Evolutionary conservation across 2,113 vertebrate species (phyloP).

Genomic region (Bostrychus sinensis): DNA sequence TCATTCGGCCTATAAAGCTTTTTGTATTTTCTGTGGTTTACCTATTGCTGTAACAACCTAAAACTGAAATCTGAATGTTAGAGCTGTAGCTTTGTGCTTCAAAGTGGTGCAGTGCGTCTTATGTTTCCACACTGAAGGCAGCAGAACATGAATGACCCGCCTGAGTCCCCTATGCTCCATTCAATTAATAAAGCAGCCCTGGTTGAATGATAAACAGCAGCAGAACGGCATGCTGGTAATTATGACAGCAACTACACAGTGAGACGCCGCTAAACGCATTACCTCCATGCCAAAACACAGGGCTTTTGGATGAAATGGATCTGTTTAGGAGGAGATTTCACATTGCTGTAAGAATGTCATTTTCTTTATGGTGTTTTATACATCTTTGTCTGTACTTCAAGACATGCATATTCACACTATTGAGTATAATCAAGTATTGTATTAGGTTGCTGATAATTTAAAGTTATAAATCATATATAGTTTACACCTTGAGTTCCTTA

Average conservation of each 20-base stretch:
- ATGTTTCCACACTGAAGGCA: neutral
- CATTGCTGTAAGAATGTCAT: slow-evolving; percentile 1
- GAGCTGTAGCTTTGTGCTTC: neutral
- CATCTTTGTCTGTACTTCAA: slow-evolving; percentile 1
- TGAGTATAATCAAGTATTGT: neutral
- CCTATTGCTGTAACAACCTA: neutral
- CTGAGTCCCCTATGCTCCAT: neutral
- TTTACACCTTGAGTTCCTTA: too few species aligned
- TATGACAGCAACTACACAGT: slow-evolving; percentile 1
- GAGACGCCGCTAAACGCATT: slow-evolving; percentile 9
- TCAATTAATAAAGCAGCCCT: slow-evolving; percentile 9
- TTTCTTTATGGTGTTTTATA: slow-evolving; percentile 3
- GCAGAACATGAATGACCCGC: neutral
- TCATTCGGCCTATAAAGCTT: neutral
- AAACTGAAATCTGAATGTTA: neutral
- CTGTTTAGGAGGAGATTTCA: slow-evolving; percentile 1
- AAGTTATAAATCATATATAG: too few species aligned
- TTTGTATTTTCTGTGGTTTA: neutral
- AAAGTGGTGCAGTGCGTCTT: slow-evolving; percentile 6
- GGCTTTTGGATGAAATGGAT: neutral
- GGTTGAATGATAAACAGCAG: slow-evolving; percentile 10
- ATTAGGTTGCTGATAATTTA: too few species aligned
- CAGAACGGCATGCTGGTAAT: slow-evolving; percentile 5
- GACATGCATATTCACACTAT: neutral
- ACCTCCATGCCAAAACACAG: neutral